These are phyloP conservation scores for Sternotherus odoratus DNA, from an alignment of 2,797 vertebrate species.

Conservation along the genomic window DNA sequence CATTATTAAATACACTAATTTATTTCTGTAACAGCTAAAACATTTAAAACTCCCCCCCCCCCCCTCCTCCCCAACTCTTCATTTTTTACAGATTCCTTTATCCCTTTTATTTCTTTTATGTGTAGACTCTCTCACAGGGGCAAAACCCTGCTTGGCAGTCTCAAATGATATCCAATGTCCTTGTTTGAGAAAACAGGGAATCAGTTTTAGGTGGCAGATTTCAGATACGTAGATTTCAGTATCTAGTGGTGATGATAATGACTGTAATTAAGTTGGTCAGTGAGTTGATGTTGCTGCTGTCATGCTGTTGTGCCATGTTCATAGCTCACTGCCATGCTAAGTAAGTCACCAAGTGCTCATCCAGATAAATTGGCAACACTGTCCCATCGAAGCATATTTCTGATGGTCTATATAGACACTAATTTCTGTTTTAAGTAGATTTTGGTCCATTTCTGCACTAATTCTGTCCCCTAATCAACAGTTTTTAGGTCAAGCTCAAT, in stretches of 20 bases:
- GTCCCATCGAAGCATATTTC: not conserved
- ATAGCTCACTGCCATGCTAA: too few species aligned
- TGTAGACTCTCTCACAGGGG: not conserved
- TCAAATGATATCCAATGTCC: not conserved
- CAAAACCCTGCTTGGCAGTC: not conserved
- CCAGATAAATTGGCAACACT: not conserved
- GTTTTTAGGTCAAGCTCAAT: not conserved
- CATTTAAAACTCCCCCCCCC: not conserved
- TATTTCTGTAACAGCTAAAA: not conserved
- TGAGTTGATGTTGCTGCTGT: too few species aligned
- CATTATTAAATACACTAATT: not conserved
- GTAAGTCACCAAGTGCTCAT: not conserved
- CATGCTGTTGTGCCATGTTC: too few species aligned
- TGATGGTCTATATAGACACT: not conserved
- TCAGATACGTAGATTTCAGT: not conserved
- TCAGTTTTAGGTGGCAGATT: not conserved
- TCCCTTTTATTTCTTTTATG: not conserved
- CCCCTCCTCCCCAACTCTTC: too few species aligned
- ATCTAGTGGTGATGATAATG: not conserved
- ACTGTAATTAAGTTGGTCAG: not conserved
- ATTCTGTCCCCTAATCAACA: not conserved
- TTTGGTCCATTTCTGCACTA: not conserved
- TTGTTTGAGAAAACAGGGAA: not conserved
- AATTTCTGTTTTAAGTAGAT: not conserved
- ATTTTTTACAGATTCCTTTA: not conserved